These are phyloP conservation scores for Campopleginae sp. DNA, from an alignment of 2,888 invertebrate species.

Conservation along the genomic window DNA sequence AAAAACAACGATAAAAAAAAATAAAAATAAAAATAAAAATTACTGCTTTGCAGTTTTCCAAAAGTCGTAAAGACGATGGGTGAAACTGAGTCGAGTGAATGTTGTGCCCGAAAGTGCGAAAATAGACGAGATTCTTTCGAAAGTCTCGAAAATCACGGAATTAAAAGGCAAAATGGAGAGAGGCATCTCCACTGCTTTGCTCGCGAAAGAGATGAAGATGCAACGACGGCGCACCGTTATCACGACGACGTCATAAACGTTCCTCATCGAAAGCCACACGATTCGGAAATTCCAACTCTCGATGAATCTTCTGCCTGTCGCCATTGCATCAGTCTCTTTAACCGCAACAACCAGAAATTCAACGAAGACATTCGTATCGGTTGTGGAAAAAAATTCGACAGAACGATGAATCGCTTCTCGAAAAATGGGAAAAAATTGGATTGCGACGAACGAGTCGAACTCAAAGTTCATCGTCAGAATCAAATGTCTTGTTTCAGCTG, in stretches of 20 bases:
- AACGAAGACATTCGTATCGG: background rate
- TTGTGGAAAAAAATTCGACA: conserved; percentile 5
- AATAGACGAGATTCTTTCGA: conserved; percentile 35
- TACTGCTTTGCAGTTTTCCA: conserved; percentile 65
- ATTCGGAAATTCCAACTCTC: background rate
- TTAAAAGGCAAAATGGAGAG: conserved; percentile 12
- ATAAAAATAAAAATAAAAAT: too few species aligned
- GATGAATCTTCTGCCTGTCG: background rate
- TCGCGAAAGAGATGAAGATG: background rate
- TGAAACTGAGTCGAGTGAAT: conserved; percentile 63
- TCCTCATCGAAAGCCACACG: conserved; percentile 25
- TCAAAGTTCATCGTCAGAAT: conserved; percentile 3
- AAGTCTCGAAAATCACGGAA: conserved; percentile 5
- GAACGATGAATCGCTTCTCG: conserved; percentile 5
- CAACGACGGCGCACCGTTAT: background rate
- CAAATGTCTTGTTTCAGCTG: conserved; percentile 28
- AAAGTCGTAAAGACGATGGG: conserved; percentile 64
- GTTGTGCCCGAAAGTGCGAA: conserved; percentile 29
- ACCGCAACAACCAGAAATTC: background rate
- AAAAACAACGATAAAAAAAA: too few species aligned
- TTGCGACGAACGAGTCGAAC: conserved; percentile 7
- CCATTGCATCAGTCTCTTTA: background rate
- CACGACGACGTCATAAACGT: background rate
- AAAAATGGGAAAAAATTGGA: background rate
- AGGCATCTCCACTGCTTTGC: background rate